Base-by-base conservation (phyloP, 2,888 invertebrate genomes). In the Xanthorhoe spadicearia region DNA sequence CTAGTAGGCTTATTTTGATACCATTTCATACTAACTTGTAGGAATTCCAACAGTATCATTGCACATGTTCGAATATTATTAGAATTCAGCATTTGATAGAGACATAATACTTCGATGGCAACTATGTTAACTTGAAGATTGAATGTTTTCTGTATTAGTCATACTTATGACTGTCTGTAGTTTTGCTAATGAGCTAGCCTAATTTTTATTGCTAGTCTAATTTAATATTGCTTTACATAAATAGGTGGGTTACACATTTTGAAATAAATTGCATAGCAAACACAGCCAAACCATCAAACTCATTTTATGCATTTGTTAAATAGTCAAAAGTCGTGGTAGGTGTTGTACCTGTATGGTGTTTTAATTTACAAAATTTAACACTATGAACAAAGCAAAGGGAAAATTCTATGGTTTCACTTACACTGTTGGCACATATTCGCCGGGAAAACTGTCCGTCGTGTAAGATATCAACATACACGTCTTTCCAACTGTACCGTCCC, bases 351-450 rank as follows among this genome's bases (percentile, higher is more conserved):
- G 1, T 38, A 38, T 6, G 7, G 7, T 32, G 32, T 7, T 32
- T 7, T 7, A 6, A 38, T 38, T 43, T 43, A 43, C 38, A 43
- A 2, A 43, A 13, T 13, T 43, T 43, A n/a, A n/a, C 38, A 43
- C 13, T 10, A 38, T 43, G 32, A 32, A 32, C 32, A 32, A 32
- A 43, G 38, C 38, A 10, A 13, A 43, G 13, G 13, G 13, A 54
- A 49, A 46, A 51, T 55, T 50, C 2, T 32, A 70, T 54, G 69
- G 74, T 68, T 74, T 51, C 66, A 95, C 97, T 96, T 94, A 98
- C 97, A 98, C 97, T 86, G 98, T 98, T 79, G 98, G 98, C 79
- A 98, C 97, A 94, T 98, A 98, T 96, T 98, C 98, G 73, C 97
- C 97, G 63, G 98, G 98, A 94, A 98, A 98, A 93, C 97, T 97